Base-by-base conservation (phyloP, 2,113 vertebrate genomes). In the Xerus inauris region DNA sequence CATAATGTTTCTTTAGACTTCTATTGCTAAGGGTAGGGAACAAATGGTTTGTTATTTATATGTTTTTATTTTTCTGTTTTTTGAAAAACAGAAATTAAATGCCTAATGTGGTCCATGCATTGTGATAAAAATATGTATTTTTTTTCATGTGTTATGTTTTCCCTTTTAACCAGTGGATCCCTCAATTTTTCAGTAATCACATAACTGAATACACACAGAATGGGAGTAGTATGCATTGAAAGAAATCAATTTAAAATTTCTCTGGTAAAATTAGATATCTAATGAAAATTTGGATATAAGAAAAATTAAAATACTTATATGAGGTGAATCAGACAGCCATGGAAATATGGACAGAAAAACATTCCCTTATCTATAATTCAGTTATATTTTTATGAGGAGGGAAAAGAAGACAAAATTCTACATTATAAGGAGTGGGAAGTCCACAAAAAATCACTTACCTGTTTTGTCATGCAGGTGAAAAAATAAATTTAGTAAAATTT, bases 191-290 rank as follows among this genome's bases (percentile, higher is more conserved):
- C 14, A 51, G 22, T 30, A 38, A 40, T 49, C 30, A 69, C n/a
- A 71, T 12, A 54, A 30, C 20, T 24, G 22, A 32, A 79, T 54
- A 72, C 22, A 69, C 35, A 80, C 62, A 69, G 47, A 86, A 73
- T 65, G 2, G 19, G 67, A 71, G 13, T 84, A 49, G 13, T 54
- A 32, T 71, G 38, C 20, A 62, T 6, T 42, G 20, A 79, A 76
- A 82, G 22, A 72, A 40, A 19, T 4, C n/a, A 73, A 22, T 38
- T 79, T 94, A 65, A 24, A 93, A 67, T 87, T 95, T 96, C 13
- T 42, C 35, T 77, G n/a, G 9, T 51, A 28, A 76, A 85, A 54
- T 47, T 91, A 79, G 49, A 71, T 77, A 57, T 40, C 73, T 83
- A 82, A 45, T 62, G 8, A 30, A 82, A 91, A 83, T 4, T 6